These are phyloP conservation scores for Hirtodrosophila confusa DNA, from an alignment of 2,888 invertebrate species.

Conservation along the genomic window DNA sequence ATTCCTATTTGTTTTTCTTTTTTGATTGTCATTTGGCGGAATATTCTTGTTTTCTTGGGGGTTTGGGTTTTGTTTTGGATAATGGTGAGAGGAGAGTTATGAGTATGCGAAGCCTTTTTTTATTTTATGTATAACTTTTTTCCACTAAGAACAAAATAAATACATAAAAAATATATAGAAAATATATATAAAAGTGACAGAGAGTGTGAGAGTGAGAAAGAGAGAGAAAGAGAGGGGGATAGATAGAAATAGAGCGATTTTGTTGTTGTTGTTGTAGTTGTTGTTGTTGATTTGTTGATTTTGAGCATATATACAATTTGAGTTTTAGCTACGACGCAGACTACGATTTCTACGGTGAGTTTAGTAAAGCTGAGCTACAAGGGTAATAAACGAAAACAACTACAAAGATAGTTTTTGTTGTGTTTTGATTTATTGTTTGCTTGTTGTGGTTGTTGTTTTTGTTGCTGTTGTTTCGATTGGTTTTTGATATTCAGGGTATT, in stretches of 20 bases:
- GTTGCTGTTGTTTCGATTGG: constrained; percentile 42
- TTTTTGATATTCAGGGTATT: constrained; percentile 38
- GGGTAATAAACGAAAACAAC: constrained; percentile 36
- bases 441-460: constrained; percentile 39
- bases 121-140: constrained; percentile 72
- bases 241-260: constrained; percentile 43
- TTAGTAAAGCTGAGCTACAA: constrained; percentile 80
- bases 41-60: constrained; percentile 5
- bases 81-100: constrained; percentile 63
- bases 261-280: constrained; percentile 43
- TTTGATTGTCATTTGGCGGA: not conserved
- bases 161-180: constrained; percentile 62
- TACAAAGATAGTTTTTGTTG: constrained; percentile 16
- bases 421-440: constrained; percentile 26
- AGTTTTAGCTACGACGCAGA: constrained; percentile 64
- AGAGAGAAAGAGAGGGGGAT: constrained; percentile 24
- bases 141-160: constrained; percentile 68
- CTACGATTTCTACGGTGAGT: constrained; percentile 74
- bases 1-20: constrained; percentile 42
- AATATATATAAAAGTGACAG: constrained; percentile 46
- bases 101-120: constrained; percentile 80
- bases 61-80: constrained; percentile 25
- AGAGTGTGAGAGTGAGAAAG: constrained; percentile 21
- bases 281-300: constrained; percentile 47
- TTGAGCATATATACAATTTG: constrained; percentile 79